A percentile compares a stretch with the other conserved stretches of the same genome.
phyloP scores from a whole-genome alignment of 92 coral and sea anemone genomes.

The Hydrozoanthus gracilis region DNA sequence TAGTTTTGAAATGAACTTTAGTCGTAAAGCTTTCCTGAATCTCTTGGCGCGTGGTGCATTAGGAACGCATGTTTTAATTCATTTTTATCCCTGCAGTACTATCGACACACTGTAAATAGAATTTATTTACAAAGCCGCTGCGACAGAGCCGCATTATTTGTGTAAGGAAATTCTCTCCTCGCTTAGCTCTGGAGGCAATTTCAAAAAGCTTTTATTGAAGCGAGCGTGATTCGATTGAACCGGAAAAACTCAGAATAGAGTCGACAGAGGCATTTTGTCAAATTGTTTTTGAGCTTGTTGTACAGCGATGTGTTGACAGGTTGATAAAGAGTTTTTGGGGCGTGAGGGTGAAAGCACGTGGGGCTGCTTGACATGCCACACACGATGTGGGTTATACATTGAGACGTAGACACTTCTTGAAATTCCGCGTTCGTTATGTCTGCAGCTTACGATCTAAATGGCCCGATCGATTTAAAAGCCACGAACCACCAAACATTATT shows the following conservation, averaged over 20 bases:
- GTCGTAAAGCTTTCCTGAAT: not conserved
- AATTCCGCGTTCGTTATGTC: slow-evolving; percentile 23
- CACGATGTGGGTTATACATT: not conserved
- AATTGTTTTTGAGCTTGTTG: slow-evolving; percentile 75
- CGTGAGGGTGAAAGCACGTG: slow-evolving; percentile 68
- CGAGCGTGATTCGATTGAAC: slow-evolving; percentile 39
- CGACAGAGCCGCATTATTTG: slow-evolving; percentile 28
- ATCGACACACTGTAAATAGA: slow-evolving; percentile 27
- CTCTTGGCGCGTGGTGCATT: not conserved
- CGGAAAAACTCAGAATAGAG: slow-evolving; percentile 36
- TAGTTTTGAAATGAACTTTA: not conserved
- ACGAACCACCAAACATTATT: not conserved
- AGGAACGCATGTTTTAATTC: slow-evolving; percentile 12
- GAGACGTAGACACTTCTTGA: slow-evolving; percentile 9
- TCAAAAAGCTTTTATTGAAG: slow-evolving; percentile 15
- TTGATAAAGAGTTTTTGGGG: slow-evolving; percentile 69
- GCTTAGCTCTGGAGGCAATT: slow-evolving; percentile 20
- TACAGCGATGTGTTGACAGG: slow-evolving; percentile 85
- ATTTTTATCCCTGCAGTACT: slow-evolving; percentile 3
- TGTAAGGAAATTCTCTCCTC: slow-evolving; percentile 42
- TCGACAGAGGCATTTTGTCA: slow-evolving; percentile 64
- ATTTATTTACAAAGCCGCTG: slow-evolving; percentile 35
- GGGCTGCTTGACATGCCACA: slow-evolving; percentile 5
- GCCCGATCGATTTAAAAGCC: slow-evolving; percentile 37
- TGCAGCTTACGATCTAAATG: slow-evolving; percentile 8